Conservation (phyloP, 2,797 vertebrate species). For the Falco novaeseelandiae region DNA sequence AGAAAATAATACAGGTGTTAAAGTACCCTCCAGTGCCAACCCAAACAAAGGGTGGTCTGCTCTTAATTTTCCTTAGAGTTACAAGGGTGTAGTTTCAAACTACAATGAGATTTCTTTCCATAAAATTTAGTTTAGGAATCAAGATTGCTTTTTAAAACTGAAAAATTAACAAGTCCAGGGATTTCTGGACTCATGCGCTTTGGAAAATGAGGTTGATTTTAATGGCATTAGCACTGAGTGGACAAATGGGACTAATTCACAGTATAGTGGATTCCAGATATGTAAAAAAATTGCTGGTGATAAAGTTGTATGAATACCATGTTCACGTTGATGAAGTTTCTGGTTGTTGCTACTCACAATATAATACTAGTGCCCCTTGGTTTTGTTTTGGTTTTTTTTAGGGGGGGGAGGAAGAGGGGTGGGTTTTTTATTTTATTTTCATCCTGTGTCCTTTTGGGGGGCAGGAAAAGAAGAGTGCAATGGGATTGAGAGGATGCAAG, state of each 20-base stretch:
- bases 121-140: slow-evolving; percentile 6
- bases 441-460: background rate
- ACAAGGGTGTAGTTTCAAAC: slow-evolving; percentile 22
- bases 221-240: slow-evolving; percentile 19
- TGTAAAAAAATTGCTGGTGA: background rate
- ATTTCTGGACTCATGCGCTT: background rate
- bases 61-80: background rate
- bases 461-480: slow-evolving; percentile 9
- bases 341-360: background rate
- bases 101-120: background rate
- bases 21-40: slow-evolving; percentile 41
- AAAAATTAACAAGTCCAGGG: slow-evolving; percentile 14
- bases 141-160: background rate
- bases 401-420: too few species aligned
- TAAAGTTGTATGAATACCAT: background rate
- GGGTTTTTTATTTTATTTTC: background rate
- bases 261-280: background rate
- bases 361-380: background rate
- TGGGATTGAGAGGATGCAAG: background rate
- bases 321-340: background rate
- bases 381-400: too few species aligned
- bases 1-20: slow-evolving; percentile 44
- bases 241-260: slow-evolving; percentile 50
- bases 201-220: background rate
- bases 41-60: slow-evolving; percentile 46